Percentiles rank a stretch among this genome's conserved stretches.
These are phyloP conservation scores for Agrotis segetum DNA, from an alignment of 2,888 invertebrate genomes.

Conservation along the genomic window DNA sequence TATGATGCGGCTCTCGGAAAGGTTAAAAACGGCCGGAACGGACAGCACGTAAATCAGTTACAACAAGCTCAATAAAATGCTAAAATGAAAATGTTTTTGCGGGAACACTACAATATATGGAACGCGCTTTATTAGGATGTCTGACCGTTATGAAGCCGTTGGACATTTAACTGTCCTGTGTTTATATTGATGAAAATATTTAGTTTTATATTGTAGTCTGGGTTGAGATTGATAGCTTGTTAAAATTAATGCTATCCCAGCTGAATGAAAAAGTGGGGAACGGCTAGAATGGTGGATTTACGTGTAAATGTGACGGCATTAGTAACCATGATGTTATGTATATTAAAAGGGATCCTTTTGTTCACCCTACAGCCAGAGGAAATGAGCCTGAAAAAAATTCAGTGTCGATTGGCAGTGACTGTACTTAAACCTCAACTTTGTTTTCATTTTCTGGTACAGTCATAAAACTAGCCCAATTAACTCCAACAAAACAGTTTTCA, in stretches of 20 bases:
- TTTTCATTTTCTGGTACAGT: background rate
- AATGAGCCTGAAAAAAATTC: background rate
- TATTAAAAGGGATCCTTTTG: constrained; percentile 6
- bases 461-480: background rate
- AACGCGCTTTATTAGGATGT: constrained; percentile 68
- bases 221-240: constrained; percentile 35
- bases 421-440: background rate
- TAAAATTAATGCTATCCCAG: background rate
- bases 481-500: background rate
- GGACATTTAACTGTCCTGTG: constrained; percentile 55
- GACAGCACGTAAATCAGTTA: constrained; percentile 82
- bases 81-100: constrained; percentile 77
- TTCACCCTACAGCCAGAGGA: background rate
- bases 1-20: constrained; percentile 87
- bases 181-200: constrained; percentile 56
- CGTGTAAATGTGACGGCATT: background rate
- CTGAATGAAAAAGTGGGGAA: background rate
- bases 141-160: constrained; percentile 62
- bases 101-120: constrained; percentile 70
- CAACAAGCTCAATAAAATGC: constrained; percentile 78
- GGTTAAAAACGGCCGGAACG: constrained; percentile 85
- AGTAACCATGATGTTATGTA: constrained; percentile 14
- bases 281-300: background rate
- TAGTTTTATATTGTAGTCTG: constrained; percentile 31
- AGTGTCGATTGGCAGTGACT: background rate